phyloP scores from a whole-genome alignment of 2,113 vertebrate species.

The Tylochromis polylepis region DNA sequence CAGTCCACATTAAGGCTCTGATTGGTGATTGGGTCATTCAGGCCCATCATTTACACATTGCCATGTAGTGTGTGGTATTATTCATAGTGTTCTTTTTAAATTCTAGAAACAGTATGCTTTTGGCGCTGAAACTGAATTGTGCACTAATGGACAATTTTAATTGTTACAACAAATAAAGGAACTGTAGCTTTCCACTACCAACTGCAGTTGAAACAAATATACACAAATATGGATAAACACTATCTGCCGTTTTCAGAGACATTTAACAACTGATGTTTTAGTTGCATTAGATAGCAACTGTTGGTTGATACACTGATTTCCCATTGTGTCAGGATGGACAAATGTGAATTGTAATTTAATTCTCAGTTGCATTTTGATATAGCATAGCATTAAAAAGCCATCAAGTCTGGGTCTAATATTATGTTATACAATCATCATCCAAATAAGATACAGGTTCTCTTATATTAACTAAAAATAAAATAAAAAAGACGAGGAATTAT shows the following conservation, averaged over 20 bases:
- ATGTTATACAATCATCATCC: not conserved
- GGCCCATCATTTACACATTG: constrained; percentile 22
- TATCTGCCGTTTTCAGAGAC: not conserved
- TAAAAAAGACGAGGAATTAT: not conserved
- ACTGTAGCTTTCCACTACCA: not conserved
- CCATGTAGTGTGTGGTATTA: not conserved
- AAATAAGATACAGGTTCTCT: not conserved
- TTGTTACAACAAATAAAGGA: not conserved
- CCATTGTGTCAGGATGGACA: not conserved
- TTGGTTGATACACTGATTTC: not conserved
- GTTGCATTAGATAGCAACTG: not conserved
- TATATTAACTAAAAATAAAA: not conserved
- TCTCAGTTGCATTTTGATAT: not conserved
- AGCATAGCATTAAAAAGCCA: not conserved
- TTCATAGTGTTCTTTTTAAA: not conserved
- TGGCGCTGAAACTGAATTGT: not conserved
- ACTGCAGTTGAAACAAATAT: not conserved
- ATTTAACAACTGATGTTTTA: not conserved
- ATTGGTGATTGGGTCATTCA: constrained; percentile 41
- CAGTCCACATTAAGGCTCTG: constrained; percentile 22
- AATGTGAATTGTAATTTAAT: not conserved
- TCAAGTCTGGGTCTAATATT: not conserved
- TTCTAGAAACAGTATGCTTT: not conserved
- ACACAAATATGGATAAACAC: not conserved
- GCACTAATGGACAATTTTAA: not conserved